phyloP scores from a whole-genome alignment of 2,113 vertebrate species.

The Phocoena sinus region DNA sequence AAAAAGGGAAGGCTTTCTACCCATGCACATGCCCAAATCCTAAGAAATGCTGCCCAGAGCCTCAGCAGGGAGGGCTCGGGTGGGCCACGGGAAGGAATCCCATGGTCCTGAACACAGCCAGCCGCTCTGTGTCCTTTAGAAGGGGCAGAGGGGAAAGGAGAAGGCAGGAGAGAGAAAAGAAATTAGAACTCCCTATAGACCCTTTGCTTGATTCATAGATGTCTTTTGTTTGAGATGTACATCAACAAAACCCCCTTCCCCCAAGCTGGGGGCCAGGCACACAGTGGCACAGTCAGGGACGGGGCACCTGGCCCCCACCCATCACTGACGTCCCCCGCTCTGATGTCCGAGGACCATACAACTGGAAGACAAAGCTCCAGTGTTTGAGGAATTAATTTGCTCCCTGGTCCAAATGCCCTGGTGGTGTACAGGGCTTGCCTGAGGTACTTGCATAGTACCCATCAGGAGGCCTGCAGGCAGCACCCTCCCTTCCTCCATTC shows the following conservation, averaged over 20 bases:
- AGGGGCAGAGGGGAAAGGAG: background rate
- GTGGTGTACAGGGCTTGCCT: background rate
- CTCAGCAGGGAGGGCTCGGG: background rate
- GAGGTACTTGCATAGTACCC: background rate
- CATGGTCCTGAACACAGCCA: background rate
- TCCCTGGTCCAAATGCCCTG: background rate
- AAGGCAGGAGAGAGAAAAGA: background rate
- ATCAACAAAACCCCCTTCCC: background rate
- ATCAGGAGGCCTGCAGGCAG: background rate
- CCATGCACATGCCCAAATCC: background rate
- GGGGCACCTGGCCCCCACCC: background rate
- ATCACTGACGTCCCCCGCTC: background rate
- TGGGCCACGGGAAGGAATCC: background rate
- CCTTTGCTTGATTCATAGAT: background rate
- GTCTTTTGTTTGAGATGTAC: background rate
- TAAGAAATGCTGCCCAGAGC: background rate
- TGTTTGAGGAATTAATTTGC: background rate
- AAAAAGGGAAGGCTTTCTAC: background rate
- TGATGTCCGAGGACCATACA: background rate
- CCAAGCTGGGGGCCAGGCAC: background rate
- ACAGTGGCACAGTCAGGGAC: background rate
- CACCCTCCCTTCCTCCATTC: background rate
- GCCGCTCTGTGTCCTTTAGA: background rate
- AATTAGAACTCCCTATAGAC: background rate
- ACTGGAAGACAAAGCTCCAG: constrained; percentile 8